Conservation (phyloP, 2,113 vertebrate species). For the Callorhinus ursinus region DNA sequence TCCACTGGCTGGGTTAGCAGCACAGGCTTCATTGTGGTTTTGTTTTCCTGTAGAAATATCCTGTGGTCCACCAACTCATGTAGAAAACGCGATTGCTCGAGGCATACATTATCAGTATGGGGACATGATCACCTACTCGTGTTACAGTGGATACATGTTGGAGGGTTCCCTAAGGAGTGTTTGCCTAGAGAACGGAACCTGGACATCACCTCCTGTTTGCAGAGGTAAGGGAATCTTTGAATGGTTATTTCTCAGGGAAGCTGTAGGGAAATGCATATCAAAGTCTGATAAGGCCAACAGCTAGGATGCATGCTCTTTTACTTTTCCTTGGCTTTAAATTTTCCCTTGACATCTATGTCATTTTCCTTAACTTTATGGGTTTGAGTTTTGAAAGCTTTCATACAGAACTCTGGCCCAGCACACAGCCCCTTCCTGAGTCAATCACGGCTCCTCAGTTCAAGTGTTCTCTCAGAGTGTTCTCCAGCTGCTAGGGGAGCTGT, state of each 20-base stretch:
- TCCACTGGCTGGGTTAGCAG: neutral
- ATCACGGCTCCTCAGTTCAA: neutral
- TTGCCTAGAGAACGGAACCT: slow-evolving; percentile 96
- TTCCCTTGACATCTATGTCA: neutral
- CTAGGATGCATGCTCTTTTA: neutral
- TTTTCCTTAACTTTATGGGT: neutral
- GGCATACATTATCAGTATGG: slow-evolving; percentile 94
- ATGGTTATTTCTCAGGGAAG: neutral
- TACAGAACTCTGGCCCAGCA: neutral
- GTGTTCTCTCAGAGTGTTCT: neutral
- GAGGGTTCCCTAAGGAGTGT: slow-evolving; percentile 92
- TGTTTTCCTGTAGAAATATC: slow-evolving; percentile 92
- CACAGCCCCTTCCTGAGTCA: neutral
- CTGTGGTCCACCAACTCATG: slow-evolving; percentile 91
- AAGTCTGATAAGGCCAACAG: neutral
- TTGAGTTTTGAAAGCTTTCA: neutral
- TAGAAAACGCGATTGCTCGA: slow-evolving; percentile 93
- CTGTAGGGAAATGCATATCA: neutral
- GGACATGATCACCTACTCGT: slow-evolving; percentile 95
- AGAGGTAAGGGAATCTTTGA: slow-evolving; percentile 88
- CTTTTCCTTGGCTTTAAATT: slow-evolving; percentile 17
- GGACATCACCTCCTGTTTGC: slow-evolving; percentile 94
- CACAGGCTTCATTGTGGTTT: slow-evolving; percentile 3
- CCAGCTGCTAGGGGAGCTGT: neutral
- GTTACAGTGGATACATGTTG: slow-evolving; percentile 95